Evolutionary conservation across 2,797 vertebrate genomes (phyloP).

Genomic region (Diplodus puntazzo): DNA sequence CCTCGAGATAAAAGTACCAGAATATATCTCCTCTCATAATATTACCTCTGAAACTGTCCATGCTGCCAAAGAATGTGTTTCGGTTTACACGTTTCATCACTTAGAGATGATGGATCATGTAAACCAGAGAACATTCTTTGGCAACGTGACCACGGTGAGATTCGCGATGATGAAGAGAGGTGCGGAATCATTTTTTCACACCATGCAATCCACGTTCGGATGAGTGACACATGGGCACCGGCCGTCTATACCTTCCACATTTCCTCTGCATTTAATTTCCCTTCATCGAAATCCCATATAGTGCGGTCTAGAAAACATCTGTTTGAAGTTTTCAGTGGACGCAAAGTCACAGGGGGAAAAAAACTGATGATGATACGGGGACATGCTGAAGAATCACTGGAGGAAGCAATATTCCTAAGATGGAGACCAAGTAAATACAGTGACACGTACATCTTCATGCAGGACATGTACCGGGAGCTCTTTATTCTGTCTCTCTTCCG

Average conservation of each 20-base stretch:
- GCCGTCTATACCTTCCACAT: background rate
- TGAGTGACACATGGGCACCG: constrained; percentile 21
- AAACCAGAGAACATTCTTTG: constrained; percentile 52
- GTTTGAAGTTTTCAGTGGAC: constrained; percentile 4
- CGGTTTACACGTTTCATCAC: constrained; percentile 63
- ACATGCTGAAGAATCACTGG: background rate
- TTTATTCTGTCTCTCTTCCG: background rate
- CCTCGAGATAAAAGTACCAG: constrained; percentile 7
- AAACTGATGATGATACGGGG: background rate
- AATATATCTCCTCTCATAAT: constrained; percentile 40
- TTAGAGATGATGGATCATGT: constrained; percentile 53
- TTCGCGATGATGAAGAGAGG: constrained; percentile 41
- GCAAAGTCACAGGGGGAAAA: background rate
- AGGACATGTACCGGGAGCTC: background rate
- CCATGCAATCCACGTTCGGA: constrained; percentile 5
- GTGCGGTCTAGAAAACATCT: constrained; percentile 1
- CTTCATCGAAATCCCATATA: background rate
- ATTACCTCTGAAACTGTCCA: constrained; percentile 27
- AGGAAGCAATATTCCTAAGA: background rate
- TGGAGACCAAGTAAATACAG: background rate
- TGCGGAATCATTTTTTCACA: constrained; percentile 15
- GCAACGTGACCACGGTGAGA: constrained; percentile 28
- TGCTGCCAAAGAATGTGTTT: constrained; percentile 62
- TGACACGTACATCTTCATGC: too few species aligned
- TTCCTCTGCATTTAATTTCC: constrained; percentile 5